These are phyloP conservation scores for Heliornis fulica DNA, from an alignment of 2,113 vertebrate genomes.

Conservation along the genomic window DNA sequence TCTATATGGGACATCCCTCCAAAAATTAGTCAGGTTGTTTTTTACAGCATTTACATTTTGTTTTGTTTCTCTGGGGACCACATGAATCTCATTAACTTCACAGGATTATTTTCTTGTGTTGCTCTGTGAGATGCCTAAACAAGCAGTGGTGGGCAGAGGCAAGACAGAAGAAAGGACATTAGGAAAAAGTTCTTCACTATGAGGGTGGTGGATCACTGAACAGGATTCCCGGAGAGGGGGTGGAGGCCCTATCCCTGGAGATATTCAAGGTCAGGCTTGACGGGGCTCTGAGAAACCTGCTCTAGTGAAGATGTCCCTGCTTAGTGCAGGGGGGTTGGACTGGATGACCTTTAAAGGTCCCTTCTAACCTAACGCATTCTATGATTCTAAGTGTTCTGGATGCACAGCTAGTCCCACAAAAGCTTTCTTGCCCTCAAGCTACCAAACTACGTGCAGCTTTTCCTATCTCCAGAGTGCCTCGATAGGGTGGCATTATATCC, in stretches of 20 bases:
- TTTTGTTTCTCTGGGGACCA: background rate
- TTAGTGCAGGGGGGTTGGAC: too few relatives aligned
- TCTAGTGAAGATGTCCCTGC: too few relatives aligned
- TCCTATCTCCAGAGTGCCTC: background rate
- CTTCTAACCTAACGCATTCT: too few relatives aligned
- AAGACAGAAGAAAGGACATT: background rate
- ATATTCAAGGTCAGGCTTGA: too few relatives aligned
- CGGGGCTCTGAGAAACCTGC: too few relatives aligned
- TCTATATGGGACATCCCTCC: background rate
- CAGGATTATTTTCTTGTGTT: background rate
- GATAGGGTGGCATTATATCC: background rate
- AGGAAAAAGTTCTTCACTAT: too few relatives aligned
- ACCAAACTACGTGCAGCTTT: background rate
- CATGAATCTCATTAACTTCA: too few relatives aligned
- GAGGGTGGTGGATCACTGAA: too few relatives aligned
- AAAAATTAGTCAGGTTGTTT: background rate
- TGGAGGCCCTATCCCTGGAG: too few relatives aligned
- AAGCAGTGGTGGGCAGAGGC: background rate
- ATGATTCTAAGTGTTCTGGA: background rate
- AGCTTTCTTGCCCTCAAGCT: background rate
- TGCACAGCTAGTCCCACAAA: background rate
- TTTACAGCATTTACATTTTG: background rate
- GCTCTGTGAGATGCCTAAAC: background rate
- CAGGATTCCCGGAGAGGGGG: too few relatives aligned
- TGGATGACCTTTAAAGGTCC: too few relatives aligned